A percentile compares a stretch with the other conserved stretches of the same genome.
phyloP scores from a whole-genome alignment of 2,797 vertebrate species.

The Paguma larvata region DNA sequence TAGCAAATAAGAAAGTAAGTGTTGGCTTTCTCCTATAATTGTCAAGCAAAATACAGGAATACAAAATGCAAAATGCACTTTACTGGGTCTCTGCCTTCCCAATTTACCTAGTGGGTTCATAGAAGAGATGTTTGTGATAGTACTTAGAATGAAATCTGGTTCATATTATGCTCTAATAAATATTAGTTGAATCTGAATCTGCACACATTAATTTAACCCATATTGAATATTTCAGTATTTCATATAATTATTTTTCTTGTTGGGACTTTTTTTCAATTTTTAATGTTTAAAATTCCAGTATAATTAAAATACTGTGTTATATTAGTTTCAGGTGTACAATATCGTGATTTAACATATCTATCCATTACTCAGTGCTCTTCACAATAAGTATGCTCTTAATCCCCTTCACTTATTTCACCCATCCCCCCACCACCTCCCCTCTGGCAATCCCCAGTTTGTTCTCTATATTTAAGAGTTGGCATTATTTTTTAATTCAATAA shows the following conservation, averaged over 20 bases:
- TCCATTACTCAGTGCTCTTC: background rate
- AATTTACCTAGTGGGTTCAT: background rate
- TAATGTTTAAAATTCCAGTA: background rate
- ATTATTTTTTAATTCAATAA: conserved; percentile 16
- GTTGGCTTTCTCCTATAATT: background rate
- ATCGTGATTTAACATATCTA: background rate
- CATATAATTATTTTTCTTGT: conserved; percentile 12
- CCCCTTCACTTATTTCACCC: background rate
- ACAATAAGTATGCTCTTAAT: background rate
- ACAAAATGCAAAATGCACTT: background rate
- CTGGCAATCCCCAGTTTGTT: background rate
- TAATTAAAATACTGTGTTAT: background rate
- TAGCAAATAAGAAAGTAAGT: background rate
- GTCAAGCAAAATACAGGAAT: background rate
- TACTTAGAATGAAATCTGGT: conserved; percentile 22
- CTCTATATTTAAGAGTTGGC: background rate
- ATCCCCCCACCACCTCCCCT: background rate
- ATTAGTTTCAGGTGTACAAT: background rate
- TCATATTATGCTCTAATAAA: background rate
- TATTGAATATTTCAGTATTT: conserved; percentile 5
- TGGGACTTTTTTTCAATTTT: background rate
- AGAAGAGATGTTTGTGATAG: background rate
- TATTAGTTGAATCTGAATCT: conserved; percentile 30
- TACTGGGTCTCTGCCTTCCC: background rate
- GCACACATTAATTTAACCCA: background rate